Evolutionary conservation across 1,140 invertebrate genomes (phyloP), one percentile per base, ranked within the genome.

Genomic region (Drosophila pruinosa): DNA sequence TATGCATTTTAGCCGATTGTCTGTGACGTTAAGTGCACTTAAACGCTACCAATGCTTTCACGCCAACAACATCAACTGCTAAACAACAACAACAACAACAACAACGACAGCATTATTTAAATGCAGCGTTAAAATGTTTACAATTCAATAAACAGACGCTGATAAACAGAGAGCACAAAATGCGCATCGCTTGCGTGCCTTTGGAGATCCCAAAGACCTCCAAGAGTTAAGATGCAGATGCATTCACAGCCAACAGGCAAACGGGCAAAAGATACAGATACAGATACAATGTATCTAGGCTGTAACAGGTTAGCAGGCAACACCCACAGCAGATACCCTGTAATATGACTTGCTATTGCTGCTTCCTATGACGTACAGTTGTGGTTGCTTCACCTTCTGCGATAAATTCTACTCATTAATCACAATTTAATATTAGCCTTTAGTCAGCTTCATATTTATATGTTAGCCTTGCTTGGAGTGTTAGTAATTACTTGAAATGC

Each of bases 111-210:
- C 61, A 65, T 70, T 85, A 86, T 85, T 85, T 81, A 86, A 85
- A 86, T 85, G 81, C 81, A 77, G 74, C 81, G 69, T 85, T 85
- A 86, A 85, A 81, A 86, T 80, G 81, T 85, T 85, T 85, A 85
- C 81, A 86, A 80, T 85, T 86, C 81, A 85, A 85, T 85, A 85
- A 85, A 85, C 80, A 85, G 57, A 70, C 64, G 63, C 58, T 65
- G 63, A 85, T 78, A 75, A 41, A 72, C 47, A 50, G 14, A 45
- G 36, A 45, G 36, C 39, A 34, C 41, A 68, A 45, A 75, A 79
- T 63, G 52, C 15, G 56, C 52, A 38, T 34, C 45, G n/a, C 36
- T 34, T 85, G 74, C 57, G 39, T 54, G 67, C 22, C 14, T 26
- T 6, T n/a, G n/a, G n/a, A n/a, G n/a, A n/a, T n/a, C n/a, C n/a